A percentile compares a stretch with the other conserved stretches of the same genome.
Evolutionary conservation across 2,888 invertebrate species (phyloP).

Genomic region (Sarcophaga variegata): DNA sequence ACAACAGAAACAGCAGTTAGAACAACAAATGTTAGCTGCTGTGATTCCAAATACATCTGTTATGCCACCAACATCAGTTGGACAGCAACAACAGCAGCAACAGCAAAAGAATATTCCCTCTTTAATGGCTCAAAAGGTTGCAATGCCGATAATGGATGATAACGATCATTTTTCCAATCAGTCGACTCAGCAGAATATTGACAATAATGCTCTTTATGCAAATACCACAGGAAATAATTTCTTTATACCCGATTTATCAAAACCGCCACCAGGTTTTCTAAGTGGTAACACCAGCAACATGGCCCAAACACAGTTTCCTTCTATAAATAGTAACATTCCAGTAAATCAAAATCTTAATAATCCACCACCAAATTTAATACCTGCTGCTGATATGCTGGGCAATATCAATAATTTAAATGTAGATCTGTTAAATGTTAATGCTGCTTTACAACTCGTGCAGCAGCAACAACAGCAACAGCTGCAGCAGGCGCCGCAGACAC

Average conservation of each 20-base stretch:
- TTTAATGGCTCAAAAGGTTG: conserved; percentile 81
- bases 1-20: conserved; percentile 87
- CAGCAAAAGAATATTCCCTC: conserved; percentile 73
- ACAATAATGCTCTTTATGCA: conserved; percentile 82
- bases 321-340: conserved; percentile 70
- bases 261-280: conserved; percentile 92
- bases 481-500: conserved; percentile 17
- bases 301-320: conserved; percentile 71
- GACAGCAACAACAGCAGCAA: conserved; percentile 62
- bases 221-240: conserved; percentile 81
- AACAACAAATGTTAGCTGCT: conserved; percentile 79
- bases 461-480: conserved; percentile 73
- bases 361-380: conserved; percentile 52
- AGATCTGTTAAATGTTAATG: conserved; percentile 64
- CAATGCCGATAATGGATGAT: conserved; percentile 76
- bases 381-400: conserved; percentile 47
- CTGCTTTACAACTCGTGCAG: conserved; percentile 76
- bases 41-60: conserved; percentile 74
- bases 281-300: conserved; percentile 64
- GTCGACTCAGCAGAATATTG: conserved; percentile 1
- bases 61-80: conserved; percentile 74
- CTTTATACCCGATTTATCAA: conserved; percentile 90
- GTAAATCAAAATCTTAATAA: conserved; percentile 62
- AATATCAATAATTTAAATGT: conserved; percentile 59
- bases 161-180: conserved; percentile 41